Conservation (phyloP, 2,113 vertebrate genomes). For the Engraulis encrasicolus region DNA sequence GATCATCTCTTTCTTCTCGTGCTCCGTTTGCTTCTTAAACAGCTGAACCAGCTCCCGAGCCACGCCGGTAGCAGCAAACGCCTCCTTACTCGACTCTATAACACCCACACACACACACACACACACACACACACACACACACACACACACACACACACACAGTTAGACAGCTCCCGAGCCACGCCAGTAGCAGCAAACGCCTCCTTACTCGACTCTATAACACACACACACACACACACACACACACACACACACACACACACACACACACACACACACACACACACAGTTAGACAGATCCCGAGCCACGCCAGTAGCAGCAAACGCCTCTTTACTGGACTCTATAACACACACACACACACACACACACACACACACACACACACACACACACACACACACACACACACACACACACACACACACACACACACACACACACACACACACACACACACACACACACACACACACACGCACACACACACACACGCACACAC, state of each 20-base stretch:
- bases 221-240: neutral
- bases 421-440: conserved; percentile 93
- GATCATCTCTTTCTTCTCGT: conserved; percentile 98
- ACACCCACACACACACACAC: neutral
- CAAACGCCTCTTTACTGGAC: conserved; percentile 98
- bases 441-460: neutral
- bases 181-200: conserved; percentile 96
- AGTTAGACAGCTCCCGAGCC: conserved; percentile 92
- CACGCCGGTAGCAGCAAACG: conserved; percentile 95
- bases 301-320: conserved; percentile 91
- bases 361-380: neutral
- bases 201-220: conserved; percentile 95
- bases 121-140: too few species aligned
- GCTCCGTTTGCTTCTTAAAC: conserved; percentile 94
- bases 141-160: too few species aligned
- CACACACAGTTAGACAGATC: too few species aligned
- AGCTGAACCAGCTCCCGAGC: conserved; percentile 94
- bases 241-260: too few species aligned
- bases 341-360: conserved; percentile 69
- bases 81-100: conserved; percentile 96
- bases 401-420: conserved; percentile 84
- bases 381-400: too few species aligned
- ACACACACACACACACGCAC: too few species aligned
- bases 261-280: too few species aligned
- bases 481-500: too few species aligned